Evolutionary conservation across 2,888 invertebrate species (phyloP), one percentile per base, ranked within the genome.

Genomic region (Melanotus villosus): DNA sequence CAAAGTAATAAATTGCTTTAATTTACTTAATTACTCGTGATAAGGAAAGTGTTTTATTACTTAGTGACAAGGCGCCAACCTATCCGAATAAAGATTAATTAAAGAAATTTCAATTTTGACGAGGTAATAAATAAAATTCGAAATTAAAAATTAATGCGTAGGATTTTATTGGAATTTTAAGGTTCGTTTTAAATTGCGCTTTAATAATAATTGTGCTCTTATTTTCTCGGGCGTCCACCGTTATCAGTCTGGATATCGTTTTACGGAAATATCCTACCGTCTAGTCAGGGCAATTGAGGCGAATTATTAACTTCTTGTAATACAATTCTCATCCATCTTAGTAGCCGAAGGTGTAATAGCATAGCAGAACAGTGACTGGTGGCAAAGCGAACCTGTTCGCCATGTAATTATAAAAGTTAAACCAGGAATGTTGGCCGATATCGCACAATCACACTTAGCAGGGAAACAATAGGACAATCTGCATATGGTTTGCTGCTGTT

Each of bases 401-500:
- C 23, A n/a, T n/a, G 30, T 30, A 62, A 62, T 62, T 50, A 52
- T 52, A 66, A 66, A 66, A 59, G 19, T 50, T 30, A 36, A 45
- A 43, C 43, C 66, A 54, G 60, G 66, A 52, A 66, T 41, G 60
- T 23, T 45, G 23, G 66, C 16, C 18, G 60, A 60, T 66, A 66
- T 66, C 66, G 59, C 52, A 36, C 66, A 66, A 66, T 66, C 66
- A 60, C 66, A 66, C 52, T 66, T 66, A 66, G 41, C 52, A 52
- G 43, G 66, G 47, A 60, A 66, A 66, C 66, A 66, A 66, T 66
- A 43, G 66, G 30, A 43, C 43, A 60, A 66, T 66, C 66, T 66
- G 60, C 66, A 60, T 66, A 41, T 52, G 34, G 45, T 52, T 32
- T 45, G 7, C 47, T 52, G 50, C 30, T 12, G 21, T 50, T 50